These are phyloP conservation scores for Cephus spinipes DNA, from an alignment of 2,888 invertebrate genomes.

Conservation along the genomic window DNA sequence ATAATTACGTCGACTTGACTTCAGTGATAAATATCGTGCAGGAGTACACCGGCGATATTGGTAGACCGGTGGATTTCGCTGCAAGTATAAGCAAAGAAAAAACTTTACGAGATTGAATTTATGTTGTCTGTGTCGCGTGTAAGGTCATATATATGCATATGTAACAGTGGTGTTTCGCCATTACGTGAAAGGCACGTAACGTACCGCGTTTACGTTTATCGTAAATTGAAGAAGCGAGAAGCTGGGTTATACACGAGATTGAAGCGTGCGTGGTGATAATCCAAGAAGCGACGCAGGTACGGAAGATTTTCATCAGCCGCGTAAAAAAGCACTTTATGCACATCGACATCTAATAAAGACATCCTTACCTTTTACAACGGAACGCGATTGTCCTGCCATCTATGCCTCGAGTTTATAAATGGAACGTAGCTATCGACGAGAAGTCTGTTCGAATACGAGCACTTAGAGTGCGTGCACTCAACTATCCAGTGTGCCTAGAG, in stretches of 20 bases:
- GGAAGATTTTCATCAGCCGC: neutral
- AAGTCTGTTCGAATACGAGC: slow-evolving; percentile 26
- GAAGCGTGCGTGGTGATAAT: neutral
- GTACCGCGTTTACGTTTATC: neutral
- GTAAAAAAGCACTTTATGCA: neutral
- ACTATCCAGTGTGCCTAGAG: slow-evolving; percentile 20
- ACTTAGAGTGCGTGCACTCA: slow-evolving; percentile 24
- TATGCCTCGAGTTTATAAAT: slow-evolving; percentile 28
- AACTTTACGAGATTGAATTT: neutral
- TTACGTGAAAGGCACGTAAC: neutral
- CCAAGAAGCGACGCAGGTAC: neutral
- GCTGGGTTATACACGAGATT: neutral
- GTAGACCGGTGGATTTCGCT: neutral
- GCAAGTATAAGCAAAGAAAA: neutral
- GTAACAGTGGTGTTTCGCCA: neutral
- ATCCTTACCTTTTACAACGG: neutral
- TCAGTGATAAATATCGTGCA: neutral
- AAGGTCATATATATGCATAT: neutral
- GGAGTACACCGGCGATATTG: neutral
- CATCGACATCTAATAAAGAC: neutral
- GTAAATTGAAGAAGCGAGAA: neutral
- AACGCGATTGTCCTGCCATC: neutral
- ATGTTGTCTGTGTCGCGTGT: neutral
- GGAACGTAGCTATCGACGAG: slow-evolving; percentile 32
- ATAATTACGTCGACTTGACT: neutral